Conservation (phyloP, 2,888 invertebrate genomes). For the Tachina fera region DNA sequence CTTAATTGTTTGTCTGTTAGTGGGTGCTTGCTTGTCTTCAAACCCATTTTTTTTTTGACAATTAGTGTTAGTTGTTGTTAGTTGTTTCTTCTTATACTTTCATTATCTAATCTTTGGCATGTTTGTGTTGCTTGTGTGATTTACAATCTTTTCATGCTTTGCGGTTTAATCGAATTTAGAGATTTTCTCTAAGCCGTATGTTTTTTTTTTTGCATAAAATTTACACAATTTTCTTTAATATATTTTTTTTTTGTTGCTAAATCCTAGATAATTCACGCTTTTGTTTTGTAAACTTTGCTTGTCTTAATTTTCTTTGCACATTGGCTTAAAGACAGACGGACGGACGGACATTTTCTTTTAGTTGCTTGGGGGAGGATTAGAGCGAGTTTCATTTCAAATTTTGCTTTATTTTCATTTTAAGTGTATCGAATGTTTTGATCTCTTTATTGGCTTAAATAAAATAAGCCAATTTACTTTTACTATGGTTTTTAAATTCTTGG, state of each 20-base stretch:
- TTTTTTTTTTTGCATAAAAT: slow-evolving; percentile 14
- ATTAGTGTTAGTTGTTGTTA: slow-evolving; percentile 36
- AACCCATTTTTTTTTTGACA: slow-evolving; percentile 13
- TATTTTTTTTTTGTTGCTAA: slow-evolving; percentile 1
- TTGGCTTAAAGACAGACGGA: not conserved
- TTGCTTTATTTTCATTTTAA: not conserved
- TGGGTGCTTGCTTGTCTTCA: slow-evolving; percentile 24
- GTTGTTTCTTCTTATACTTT: not conserved
- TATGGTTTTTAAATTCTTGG: slow-evolving; percentile 25
- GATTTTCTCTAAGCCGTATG: slow-evolving; percentile 29
- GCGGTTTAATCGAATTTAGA: slow-evolving; percentile 72
- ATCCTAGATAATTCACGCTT: slow-evolving; percentile 61
- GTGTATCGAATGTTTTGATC: slow-evolving; percentile 23
- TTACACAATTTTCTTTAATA: slow-evolving; percentile 41
- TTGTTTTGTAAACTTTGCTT: slow-evolving; percentile 62
- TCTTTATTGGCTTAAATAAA: slow-evolving; percentile 34
- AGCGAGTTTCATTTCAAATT: not conserved
- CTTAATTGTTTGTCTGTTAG: not conserved
- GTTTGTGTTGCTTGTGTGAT: slow-evolving; percentile 7
- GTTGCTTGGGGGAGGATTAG: not conserved
- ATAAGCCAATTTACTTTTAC: not conserved
- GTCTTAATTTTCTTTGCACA: slow-evolving; percentile 29
- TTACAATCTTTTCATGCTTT: slow-evolving; percentile 67
- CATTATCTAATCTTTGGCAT: slow-evolving; percentile 26
- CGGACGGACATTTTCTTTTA: slow-evolving; percentile 27